Base-by-base conservation (phyloP, 1,140 invertebrate genomes). In the Andricus grossulariae region DNA sequence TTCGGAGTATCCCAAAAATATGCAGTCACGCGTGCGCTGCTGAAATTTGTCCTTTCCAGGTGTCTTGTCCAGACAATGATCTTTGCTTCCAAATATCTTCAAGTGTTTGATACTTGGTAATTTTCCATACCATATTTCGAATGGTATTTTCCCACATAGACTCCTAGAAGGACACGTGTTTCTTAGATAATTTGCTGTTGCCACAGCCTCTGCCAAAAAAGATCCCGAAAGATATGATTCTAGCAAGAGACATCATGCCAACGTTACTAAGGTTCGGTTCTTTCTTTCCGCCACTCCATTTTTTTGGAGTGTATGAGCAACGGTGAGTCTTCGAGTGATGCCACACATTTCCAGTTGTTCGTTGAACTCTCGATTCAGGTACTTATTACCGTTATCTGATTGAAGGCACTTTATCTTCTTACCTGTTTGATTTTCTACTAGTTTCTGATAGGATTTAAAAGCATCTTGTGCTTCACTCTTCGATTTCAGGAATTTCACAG, bases 41-140 rank as follows among this genome's bases (percentile, higher is more conserved):
- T 52, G 51, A 52, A 52, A 52, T 52, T 52, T 52, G 51, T 52
- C 51, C 51, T 52, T 52, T 52, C 51, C 51, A 16, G 51, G 51
- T 16, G 51, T 52, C n/a, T 52, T 52, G 51, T 52, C 13, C 51
- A 52, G n/a, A 15, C 51, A 52, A n/a, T 52, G 51, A 16, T 16
- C 51, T 52, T 52, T 52, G 13, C 51, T 52, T 15, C 51, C 51
- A 52, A 52, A 52, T 52, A 52, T 16, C n/a, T 52, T 52, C 51
- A 52, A 15, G 16, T 52, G 51, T 16, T 52, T 15, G n/a, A 52
- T 16, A 52, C 13, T 52, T 52, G 51, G 51, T 15, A 52, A n/a
- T n/a, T n/a, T n/a, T n/a, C n/a, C n/a, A n/a, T n/a, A n/a, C n/a
- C n/a, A n/a, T n/a, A n/a, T n/a, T n/a, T n/a, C n/a, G n/a, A n/a